Percentiles rank a stretch among this genome's conserved stretches.
Evolutionary conservation across 2,888 invertebrate species (phyloP).

Genomic region (Gerris lacustris): DNA sequence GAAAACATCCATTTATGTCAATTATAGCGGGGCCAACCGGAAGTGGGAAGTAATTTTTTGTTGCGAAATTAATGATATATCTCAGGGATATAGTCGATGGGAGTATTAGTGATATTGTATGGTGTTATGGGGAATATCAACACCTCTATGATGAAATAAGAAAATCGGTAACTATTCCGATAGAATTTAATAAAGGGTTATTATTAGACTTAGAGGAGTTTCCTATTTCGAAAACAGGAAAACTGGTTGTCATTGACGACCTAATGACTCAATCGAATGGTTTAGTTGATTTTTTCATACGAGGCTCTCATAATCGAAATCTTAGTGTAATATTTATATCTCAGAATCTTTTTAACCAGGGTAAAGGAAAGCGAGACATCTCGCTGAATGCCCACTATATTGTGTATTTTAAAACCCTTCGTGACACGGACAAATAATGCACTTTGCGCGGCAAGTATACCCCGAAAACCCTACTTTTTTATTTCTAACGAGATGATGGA

Average conservation of each 20-base stretch:
- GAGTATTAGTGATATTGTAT: neutral
- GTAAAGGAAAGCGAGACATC: no score
- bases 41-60: neutral
- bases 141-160: neutral
- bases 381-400: slow-evolving; percentile 29
- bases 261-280: no score
- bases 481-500: no score
- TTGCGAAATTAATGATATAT: neutral
- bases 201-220: neutral
- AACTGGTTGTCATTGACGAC: neutral
- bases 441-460: slow-evolving; percentile 25
- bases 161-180: neutral
- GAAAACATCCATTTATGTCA: no score
- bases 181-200: neutral
- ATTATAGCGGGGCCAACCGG: no score
- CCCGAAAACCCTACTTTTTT: slow-evolving; percentile 26
- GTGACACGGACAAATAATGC: slow-evolving; percentile 25
- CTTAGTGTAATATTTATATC: no score
- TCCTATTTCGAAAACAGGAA: slow-evolving; percentile 25
- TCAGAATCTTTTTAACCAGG: no score
- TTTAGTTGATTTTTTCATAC: no score
- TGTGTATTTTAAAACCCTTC: slow-evolving; percentile 29
- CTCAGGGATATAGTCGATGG: neutral
- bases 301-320: no score
- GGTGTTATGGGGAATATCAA: slow-evolving; percentile 1